Conservation (phyloP, 1,140 invertebrate species). For the Pararge aegeria region DNA sequence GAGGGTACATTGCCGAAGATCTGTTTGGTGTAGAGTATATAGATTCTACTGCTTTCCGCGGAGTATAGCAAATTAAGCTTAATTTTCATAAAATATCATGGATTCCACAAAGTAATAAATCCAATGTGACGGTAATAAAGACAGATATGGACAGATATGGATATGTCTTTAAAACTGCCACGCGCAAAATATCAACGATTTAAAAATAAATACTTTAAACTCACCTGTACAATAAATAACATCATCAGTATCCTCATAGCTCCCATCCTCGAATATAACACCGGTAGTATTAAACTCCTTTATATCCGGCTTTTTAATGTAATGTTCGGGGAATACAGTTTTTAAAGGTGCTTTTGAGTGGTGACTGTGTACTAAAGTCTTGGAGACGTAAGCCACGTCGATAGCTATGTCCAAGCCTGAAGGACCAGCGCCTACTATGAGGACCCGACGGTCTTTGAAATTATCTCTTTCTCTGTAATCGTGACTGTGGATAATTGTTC, state of each 20-base stretch:
- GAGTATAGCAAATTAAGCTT: too few species aligned
- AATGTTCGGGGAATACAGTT: conserved; percentile 82
- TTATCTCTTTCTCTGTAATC: conserved; percentile 88
- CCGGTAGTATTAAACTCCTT: conserved; percentile 79
- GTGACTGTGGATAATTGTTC: conserved; percentile 88
- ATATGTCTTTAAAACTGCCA: too few species aligned
- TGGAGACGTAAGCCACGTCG: conserved; percentile 85
- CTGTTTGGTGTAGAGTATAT: too few species aligned
- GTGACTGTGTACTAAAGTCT: conserved; percentile 84
- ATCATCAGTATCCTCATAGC: conserved; percentile 82
- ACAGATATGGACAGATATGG: too few species aligned
- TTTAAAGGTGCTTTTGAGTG: conserved; percentile 78
- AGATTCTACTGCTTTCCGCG: too few species aligned
- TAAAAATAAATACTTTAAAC: not conserved
- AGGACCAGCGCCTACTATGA: conserved; percentile 91
- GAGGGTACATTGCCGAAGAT: too few species aligned
- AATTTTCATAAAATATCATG: too few species aligned
- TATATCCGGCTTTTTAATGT: conserved; percentile 83
- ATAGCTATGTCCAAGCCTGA: conserved; percentile 92
- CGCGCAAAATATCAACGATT: too few species aligned
- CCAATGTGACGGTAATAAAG: too few species aligned
- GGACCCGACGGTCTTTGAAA: conserved; percentile 84
- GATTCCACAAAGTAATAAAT: too few species aligned
- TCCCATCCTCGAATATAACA: conserved; percentile 83
- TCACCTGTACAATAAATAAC: conserved; percentile 91